Conservation (phyloP, 2,888 invertebrate species). For the Petrophora chlorosata region DNA sequence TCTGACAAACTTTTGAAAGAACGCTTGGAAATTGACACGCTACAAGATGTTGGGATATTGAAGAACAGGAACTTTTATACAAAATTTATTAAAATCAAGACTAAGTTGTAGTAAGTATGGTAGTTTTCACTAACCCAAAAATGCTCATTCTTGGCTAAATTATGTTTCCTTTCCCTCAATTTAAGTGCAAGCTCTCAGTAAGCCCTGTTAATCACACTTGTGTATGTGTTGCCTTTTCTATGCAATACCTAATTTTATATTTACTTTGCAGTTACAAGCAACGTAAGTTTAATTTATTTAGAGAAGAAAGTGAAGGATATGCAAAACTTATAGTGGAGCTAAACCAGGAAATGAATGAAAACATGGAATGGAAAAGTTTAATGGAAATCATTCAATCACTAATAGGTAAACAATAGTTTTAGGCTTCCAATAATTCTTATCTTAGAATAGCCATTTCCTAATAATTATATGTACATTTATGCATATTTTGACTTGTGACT, state of each 20-base stretch:
- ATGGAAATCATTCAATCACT: slow-evolving; percentile 96
- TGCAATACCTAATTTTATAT: no score
- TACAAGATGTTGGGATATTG: slow-evolving; percentile 95
- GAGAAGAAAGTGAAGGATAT: slow-evolving; percentile 99
- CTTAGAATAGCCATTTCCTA: no score
- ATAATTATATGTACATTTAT: no score
- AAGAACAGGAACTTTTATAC: slow-evolving; percentile 95
- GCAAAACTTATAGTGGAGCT: slow-evolving; percentile 97
- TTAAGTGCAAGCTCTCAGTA: no score
- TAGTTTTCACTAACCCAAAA: slow-evolving; percentile 5
- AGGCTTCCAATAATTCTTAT: no score
- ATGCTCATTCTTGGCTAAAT: no score
- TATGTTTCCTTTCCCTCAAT: no score
- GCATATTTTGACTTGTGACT: no score
- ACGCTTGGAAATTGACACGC: slow-evolving; percentile 95
- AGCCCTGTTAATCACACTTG: no score
- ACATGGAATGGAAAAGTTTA: slow-evolving; percentile 86
- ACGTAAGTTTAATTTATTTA: slow-evolving; percentile 98
- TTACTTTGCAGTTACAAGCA: slow-evolving; percentile 95
- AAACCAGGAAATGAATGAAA: slow-evolving; percentile 90
- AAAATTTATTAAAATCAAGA: slow-evolving; percentile 98
- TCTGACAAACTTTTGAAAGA: slow-evolving; percentile 95
- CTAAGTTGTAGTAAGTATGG: slow-evolving; percentile 95
- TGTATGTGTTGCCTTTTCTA: no score
- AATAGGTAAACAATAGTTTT: no score